These are phyloP conservation scores for Pheosia tremula DNA, from an alignment of 2,888 invertebrate species.

Conservation along the genomic window DNA sequence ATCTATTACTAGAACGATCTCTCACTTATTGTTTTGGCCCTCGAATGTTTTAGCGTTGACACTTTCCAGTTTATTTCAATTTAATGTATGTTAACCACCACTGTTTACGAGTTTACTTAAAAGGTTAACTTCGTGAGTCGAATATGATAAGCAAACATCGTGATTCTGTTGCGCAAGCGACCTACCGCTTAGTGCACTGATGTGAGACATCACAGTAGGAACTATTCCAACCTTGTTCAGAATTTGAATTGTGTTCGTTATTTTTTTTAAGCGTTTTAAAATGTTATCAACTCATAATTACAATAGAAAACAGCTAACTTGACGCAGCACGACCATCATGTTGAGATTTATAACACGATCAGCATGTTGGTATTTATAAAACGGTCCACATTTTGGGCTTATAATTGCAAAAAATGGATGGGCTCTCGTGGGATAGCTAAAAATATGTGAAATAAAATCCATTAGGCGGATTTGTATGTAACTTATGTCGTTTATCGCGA, in stretches of 20 bases:
- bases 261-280: neutral
- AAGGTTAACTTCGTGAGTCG: conserved; percentile 5
- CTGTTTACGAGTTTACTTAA: neutral
- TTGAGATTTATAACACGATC: too few relatives aligned
- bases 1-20: too few relatives aligned
- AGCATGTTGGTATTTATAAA: too few relatives aligned
- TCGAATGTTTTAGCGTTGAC: neutral
- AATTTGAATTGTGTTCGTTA: neutral
- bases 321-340: too few relatives aligned
- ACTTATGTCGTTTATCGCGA: too few relatives aligned
- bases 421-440: too few relatives aligned
- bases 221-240: neutral
- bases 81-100: neutral
- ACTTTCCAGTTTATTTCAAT: conserved; percentile 2
- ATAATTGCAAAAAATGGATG: too few relatives aligned
- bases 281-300: neutral
- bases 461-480: too few relatives aligned
- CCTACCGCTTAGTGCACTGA: conserved; percentile 16
- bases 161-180: conserved; percentile 33
- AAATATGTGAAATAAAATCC: too few relatives aligned
- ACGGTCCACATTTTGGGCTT: too few relatives aligned
- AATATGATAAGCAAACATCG: conserved; percentile 20
- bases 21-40: too few relatives aligned
- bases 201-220: conserved; percentile 11
- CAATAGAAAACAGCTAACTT: too few relatives aligned